Evolutionary conservation across 2,888 invertebrate species (phyloP).

Genomic region (Eugnorisma glareosa): DNA sequence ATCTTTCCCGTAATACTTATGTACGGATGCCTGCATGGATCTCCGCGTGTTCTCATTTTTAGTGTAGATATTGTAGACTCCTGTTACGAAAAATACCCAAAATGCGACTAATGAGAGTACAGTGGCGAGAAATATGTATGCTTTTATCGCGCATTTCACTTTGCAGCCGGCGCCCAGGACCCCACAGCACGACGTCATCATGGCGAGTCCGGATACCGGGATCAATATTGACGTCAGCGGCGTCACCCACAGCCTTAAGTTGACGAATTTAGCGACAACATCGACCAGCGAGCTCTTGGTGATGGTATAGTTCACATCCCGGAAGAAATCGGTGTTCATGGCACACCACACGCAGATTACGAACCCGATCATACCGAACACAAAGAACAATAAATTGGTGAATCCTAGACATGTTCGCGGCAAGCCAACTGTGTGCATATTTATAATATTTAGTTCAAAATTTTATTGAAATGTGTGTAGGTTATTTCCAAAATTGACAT

Average conservation of each 20-base stretch:
- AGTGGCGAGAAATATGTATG: constrained; percentile 82
- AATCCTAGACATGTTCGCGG: constrained; percentile 86
- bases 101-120: constrained; percentile 74
- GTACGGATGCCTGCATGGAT: constrained; percentile 74
- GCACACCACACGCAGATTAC: constrained; percentile 84
- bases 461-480: constrained; percentile 32
- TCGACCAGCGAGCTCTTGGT: constrained; percentile 80
- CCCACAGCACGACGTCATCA: constrained; percentile 85
- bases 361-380: constrained; percentile 75
- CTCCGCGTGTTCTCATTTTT: constrained; percentile 75
- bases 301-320: constrained; percentile 84
- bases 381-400: constrained; percentile 82
- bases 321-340: constrained; percentile 83
- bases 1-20: constrained; percentile 79
- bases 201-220: constrained; percentile 75
- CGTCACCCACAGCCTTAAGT: constrained; percentile 80
- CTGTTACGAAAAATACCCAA: constrained; percentile 83
- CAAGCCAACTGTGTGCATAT: constrained; percentile 83
- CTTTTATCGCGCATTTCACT: constrained; percentile 83
- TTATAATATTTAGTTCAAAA: constrained; percentile 42
- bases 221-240: constrained; percentile 81
- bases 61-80: constrained; percentile 82
- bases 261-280: constrained; percentile 80
- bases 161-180: constrained; percentile 84
- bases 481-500: constrained; percentile 59